Base-by-base conservation (phyloP, 2,797 vertebrate genomes). In the Melanotaenia parkinsoni region DNA sequence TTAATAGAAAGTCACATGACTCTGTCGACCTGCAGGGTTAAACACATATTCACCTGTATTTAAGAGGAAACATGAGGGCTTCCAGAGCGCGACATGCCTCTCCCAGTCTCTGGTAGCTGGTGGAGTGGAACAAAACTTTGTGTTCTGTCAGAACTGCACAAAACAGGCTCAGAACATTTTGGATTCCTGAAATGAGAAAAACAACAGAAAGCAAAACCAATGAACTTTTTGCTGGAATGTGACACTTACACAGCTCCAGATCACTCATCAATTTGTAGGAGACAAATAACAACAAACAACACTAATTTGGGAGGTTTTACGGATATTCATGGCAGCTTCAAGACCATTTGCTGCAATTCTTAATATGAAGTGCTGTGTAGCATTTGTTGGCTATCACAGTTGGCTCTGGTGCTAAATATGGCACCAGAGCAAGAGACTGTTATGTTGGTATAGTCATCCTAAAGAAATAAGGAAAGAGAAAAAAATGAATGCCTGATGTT, bases 71-170 rank as follows among this genome's bases (percentile, higher is more conserved):
- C 96, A 99, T 99, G 79, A 99, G 93, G 60, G 98, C 96, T 90
- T 98, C 97, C 67, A 99, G 90, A 43, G 97, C 98, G 28, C 98
- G 95, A 69, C 95, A 96, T 5, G 98, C 98, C 93, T 99, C 98
- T 45, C 95, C 97, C 8, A 99, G 95, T 84, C 98, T 94, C 94
- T 99, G 98, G 92, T 99, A 99, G 92, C 98, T 99, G 88, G 95
- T 95, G 65, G 98, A 99, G 91, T 99, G 97, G 88, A 99, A 99
- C 64, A 99, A 93, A 94, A 99, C 95, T 81, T 99, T 99, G 90
- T 99, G 98, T 90, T 99, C 98, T 2, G 98, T 99, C 86, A 99
- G 95, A 84, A 99, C 96, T 0, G 98, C 98, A 93, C 97, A 99
- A 77, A 98, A 97, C 43, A 99, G 95, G 90, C 95, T 97, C 59